Base-by-base conservation (phyloP, 2,113 vertebrate genomes). In the Sander vitreus region DNA sequence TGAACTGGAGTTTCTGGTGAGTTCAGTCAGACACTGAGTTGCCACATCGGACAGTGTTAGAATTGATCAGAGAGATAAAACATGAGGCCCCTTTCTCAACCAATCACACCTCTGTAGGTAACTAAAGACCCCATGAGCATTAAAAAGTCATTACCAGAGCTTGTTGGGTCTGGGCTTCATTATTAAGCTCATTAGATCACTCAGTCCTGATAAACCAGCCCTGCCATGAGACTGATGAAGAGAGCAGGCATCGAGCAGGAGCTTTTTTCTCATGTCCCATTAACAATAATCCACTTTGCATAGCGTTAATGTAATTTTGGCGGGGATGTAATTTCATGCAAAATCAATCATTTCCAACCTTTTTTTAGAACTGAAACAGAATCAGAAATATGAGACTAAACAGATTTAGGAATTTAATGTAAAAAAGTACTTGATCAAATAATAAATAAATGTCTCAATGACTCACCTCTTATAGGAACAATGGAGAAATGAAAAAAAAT, bases 271-370 rank as follows among this genome's bases (percentile, higher is more conserved):
- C 78, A 78, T 85, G 84, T 88, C 76, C 91, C 85, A 89, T 93
- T 89, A 93, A 89, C 85, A 82, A 83, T 92, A 93, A 93, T 93
- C 83, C 83, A 92, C 84, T 92, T 92, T 92, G 88, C 88, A 86
- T 85, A 51, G 73, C 54, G 23, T 78, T 93, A 81, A 93, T 92
- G 75, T 59, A 78, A 88, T 93, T 70, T 93, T 88, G 59, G 48
- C 4, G 11, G 73, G 57, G 75, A 77, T 91, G 83, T 88, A 83
- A 91, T 93, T 93, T 88, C 89, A 93, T 81, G 89, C 76, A 48
- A 77, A 92, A 93, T 92, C 88, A 84, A 92, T 94, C 89, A 83
- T 47, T 78, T 3, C 68, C 25, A 67, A 55, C 23, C 63, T 78
- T 89, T 90, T 81, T 69, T 88, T 76, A 62, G 78, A 83, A 84